Conservation (phyloP, 64 coral and sea anemone genomes). For the Astreopora myriophthalma region DNA sequence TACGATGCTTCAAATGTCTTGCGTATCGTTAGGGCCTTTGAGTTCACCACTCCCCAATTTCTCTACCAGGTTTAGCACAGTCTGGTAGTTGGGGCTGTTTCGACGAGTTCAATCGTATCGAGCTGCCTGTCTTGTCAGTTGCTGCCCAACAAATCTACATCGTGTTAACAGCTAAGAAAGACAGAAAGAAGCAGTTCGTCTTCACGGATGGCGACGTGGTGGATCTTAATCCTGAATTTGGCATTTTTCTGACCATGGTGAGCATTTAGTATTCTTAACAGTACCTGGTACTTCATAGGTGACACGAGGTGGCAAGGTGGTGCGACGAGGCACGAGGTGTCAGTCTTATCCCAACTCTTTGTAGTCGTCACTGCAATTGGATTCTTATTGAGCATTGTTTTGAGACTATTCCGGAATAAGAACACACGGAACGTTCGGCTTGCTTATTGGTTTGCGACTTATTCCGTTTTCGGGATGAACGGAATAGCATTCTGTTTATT, state of each 20-base stretch:
- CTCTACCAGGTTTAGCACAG: conserved; percentile 74
- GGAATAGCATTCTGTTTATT: no score
- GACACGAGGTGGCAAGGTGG: no score
- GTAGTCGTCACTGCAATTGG: no score
- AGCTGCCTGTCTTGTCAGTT: conserved; percentile 94
- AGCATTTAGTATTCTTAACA: not conserved
- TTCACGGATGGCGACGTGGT: conserved; percentile 96
- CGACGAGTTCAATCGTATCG: conserved; percentile 98
- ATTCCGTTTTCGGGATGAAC: no score
- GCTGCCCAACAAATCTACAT: conserved; percentile 98
- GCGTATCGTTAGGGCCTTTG: not conserved
- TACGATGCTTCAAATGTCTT: not conserved
- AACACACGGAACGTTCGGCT: no score
- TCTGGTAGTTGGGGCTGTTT: conserved; percentile 98
- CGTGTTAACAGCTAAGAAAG: conserved; percentile 90
- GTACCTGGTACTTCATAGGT: no score
- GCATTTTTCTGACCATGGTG: conserved; percentile 96
- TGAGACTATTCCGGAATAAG: no score
- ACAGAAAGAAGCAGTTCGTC: conserved; percentile 92
- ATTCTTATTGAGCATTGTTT: no score
- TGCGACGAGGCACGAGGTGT: no score
- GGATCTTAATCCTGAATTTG: conserved; percentile 94
- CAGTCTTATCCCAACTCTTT: no score
- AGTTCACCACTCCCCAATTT: not conserved
- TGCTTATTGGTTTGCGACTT: no score